Conservation (phyloP, 2,113 vertebrate species). For the Patagioenas fasciata region DNA sequence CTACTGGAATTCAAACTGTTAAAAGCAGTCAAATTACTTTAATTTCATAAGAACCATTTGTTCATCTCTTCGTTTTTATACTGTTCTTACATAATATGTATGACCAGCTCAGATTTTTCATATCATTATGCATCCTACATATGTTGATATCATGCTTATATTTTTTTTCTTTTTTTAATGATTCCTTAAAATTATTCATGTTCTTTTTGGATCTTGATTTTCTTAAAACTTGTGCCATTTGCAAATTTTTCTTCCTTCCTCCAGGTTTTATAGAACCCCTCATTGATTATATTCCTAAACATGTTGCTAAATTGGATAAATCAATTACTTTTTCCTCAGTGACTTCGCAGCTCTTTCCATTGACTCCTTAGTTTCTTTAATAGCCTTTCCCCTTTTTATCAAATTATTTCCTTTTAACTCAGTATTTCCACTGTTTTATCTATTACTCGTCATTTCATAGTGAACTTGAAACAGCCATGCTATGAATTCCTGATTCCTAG, state of each 20-base stretch:
- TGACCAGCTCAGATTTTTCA: neutral
- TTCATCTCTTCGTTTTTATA: neutral
- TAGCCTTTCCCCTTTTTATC: neutral
- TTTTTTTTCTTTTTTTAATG: rapidly evolving
- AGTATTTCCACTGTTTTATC: neutral
- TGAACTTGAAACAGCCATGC: neutral
- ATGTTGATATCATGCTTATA: neutral
- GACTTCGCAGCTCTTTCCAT: neutral
- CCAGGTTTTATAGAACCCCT: neutral
- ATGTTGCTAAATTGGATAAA: neutral
- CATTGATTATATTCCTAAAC: neutral
- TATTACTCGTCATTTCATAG: neutral
- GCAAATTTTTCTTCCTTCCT: neutral
- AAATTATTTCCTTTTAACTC: neutral
- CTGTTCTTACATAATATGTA: neutral
- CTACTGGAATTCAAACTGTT: neutral
- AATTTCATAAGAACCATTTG: neutral
- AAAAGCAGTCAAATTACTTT: neutral
- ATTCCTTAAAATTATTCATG: neutral
- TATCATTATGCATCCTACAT: neutral
- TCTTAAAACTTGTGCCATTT: neutral
- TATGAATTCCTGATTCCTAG: neutral
- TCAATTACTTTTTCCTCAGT: neutral
- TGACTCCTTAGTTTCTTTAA: neutral
- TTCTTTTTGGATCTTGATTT: neutral